Evolutionary conservation across 2,113 vertebrate species (phyloP), one percentile per base, ranked within the genome.

Genomic region (Trachemys scripta): DNA sequence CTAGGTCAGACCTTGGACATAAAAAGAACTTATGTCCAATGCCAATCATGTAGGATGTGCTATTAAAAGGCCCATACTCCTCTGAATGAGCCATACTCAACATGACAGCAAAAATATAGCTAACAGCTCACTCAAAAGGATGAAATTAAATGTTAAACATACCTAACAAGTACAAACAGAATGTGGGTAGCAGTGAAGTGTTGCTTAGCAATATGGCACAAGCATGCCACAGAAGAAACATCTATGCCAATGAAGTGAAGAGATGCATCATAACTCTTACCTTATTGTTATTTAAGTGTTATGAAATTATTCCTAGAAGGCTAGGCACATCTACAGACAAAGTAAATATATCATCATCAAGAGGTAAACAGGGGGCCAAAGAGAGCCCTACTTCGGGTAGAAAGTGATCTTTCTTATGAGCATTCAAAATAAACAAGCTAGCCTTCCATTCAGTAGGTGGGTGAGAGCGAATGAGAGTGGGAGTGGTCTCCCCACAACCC

Each of bases 351-450:
- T 47, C 45, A 92, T 82, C 16, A 69, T n/a, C 78, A 79, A 86
- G 47, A 86, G 35, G 20, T 14, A 96, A 92, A 95, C 10, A 12
- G 49, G 90, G 53, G 88, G 59, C 62, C 85, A 92, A 93, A 87
- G 0, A 84, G 84, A 81, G 72, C 31, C 79, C 10, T 75, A 51
- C 24, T 94, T 94, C 84, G 87, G 49, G 80, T 86, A 87, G 87
- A 92, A 91, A 90, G 56, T 29, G 59, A 45, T 13, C 59, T 93
- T 87, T 92, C 54, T 56, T 93, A 90, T 87, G 81, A 49, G 51
- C 82, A 92, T 90, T 94, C 84, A 80, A 91, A 93, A 94, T 57
- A 76, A 89, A 80, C 25, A 88, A 88, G 56, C 85, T 10, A 80
- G 42, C 1, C 49, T 47, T 65, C 79, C 56, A 49, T 80, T 29